Base-by-base conservation (phyloP, 1,140 invertebrate genomes). In the Pogonognathellus flavescens region DNA sequence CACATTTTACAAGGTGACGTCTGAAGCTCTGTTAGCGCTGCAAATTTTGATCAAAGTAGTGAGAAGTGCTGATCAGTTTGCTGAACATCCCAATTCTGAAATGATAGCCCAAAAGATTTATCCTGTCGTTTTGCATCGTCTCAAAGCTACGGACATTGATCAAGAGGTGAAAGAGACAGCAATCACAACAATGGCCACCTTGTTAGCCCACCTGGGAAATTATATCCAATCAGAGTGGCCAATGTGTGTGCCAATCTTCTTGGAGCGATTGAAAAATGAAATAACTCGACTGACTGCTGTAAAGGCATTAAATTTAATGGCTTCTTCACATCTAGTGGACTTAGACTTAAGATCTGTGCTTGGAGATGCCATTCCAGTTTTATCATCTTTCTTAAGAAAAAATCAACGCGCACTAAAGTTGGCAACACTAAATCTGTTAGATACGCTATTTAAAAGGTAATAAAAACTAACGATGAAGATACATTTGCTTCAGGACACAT, bases 81-180 rank as follows among this genome's bases (percentile, higher is more conserved):
- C 50, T 16, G 81, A 86, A 88, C 84, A 89, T 90, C 57, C 82
- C 62, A 62, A 60, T 66, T 60, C 70, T 87, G 82, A 82, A 86
- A 10, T 55, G 25, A 76, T 87, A 50, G 84, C 89, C 86, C 22
- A 25, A 62, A 55, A 86, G 8, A 89, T 89, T 22, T 88, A 89
- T 55, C 85, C 86, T 6, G 83, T 83, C 25, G 87, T 89, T 18
- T 84, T 89, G 18, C 85, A 80, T 81, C 93, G 97, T 87, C 92
- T 99, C 5, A 95, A 94, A 89, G 97, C 98, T n/a, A 95, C 97
- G 0, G 97, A 99, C 90, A 97, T 99, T 88, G 97, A 99, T 92
- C 98, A 99, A 90, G 98, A 99, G 92, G 98, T 99, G 0, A 99
- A 99, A 90, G 98, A 99, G 90, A 93, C 97, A 84, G 97, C 98